These are phyloP conservation scores for Macquaria australasica DNA, from an alignment of 2,113 vertebrate genomes.

Conservation along the genomic window DNA sequence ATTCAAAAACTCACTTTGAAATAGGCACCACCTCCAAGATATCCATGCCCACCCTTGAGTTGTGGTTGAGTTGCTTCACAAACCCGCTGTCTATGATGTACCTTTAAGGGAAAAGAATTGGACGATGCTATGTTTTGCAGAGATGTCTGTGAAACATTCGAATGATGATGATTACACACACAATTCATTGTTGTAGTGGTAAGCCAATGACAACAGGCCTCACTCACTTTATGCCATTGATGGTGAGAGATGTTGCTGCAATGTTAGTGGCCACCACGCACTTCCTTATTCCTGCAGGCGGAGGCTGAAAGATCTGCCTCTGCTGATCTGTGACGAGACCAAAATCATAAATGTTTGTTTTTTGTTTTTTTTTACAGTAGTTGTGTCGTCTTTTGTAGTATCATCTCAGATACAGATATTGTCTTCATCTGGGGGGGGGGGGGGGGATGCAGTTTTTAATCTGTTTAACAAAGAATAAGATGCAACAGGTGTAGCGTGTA, in stretches of 20 bases:
- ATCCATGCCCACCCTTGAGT: constrained; percentile 94
- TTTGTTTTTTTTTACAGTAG: not conserved
- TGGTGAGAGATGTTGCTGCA: constrained; percentile 96
- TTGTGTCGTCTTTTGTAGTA: not conserved
- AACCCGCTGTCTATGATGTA: constrained; percentile 97
- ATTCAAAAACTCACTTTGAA: constrained; percentile 90
- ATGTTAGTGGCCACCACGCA: constrained; percentile 98
- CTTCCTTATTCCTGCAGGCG: constrained; percentile 92
- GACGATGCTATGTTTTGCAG: not conserved
- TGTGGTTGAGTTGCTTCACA: constrained; percentile 97
- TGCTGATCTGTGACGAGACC: constrained; percentile 89
- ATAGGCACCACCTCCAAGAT: constrained; percentile 97
- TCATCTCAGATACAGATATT: not conserved
- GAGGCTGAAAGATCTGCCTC: constrained; percentile 94
- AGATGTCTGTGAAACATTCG: not conserved
- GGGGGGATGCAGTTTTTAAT: not conserved
- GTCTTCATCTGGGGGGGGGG: too few species aligned
- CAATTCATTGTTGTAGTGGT: not conserved
- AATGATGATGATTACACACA: not conserved
- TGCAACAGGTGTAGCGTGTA: not conserved
- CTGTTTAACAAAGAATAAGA: not conserved
- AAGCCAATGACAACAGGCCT: not conserved
- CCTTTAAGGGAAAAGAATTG: constrained; percentile 71
- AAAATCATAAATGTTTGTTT: not conserved
- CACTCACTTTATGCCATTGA: constrained; percentile 93